Conservation (phyloP, 1,140 invertebrate species). For the Metaphire vulgaris region DNA sequence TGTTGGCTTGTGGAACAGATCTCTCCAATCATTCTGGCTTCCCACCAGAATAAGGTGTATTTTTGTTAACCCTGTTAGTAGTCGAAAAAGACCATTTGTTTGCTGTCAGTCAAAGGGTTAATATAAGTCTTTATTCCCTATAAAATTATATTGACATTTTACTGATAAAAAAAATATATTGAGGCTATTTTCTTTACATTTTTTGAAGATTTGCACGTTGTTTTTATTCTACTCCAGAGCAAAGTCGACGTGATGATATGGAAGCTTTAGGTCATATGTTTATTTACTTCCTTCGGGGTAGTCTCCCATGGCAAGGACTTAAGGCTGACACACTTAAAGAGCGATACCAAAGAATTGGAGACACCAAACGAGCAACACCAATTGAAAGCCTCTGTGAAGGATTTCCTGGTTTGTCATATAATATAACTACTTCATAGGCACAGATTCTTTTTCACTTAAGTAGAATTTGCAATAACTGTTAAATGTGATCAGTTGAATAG, state of each 20-base stretch:
- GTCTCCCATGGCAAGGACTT: conserved; percentile 97
- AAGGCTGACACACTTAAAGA: conserved; percentile 99
- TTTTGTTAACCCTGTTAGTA: not conserved
- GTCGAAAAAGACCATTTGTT: not conserved
- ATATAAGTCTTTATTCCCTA: too few relatives aligned
- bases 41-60: not conserved
- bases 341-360: conserved; percentile 98
- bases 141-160: too few relatives aligned
- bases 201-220: not conserved
- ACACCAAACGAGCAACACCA: conserved; percentile 94
- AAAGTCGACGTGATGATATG: conserved; percentile 96
- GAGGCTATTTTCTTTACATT: conserved; percentile 32
- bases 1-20: too few relatives aligned
- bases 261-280: conserved; percentile 99
- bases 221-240: conserved; percentile 71
- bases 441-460: too few relatives aligned
- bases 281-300: conserved; percentile 99
- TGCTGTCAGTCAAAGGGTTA: too few relatives aligned
- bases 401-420: conserved; percentile 64
- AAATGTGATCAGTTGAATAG: too few relatives aligned
- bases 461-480: too few relatives aligned
- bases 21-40: not conserved
- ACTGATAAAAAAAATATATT: too few relatives aligned
- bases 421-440: not conserved
- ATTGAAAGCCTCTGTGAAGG: conserved; percentile 95